These are phyloP conservation scores for Corvus hawaiiensis DNA, from an alignment of 2,113 vertebrate species.

Conservation along the genomic window DNA sequence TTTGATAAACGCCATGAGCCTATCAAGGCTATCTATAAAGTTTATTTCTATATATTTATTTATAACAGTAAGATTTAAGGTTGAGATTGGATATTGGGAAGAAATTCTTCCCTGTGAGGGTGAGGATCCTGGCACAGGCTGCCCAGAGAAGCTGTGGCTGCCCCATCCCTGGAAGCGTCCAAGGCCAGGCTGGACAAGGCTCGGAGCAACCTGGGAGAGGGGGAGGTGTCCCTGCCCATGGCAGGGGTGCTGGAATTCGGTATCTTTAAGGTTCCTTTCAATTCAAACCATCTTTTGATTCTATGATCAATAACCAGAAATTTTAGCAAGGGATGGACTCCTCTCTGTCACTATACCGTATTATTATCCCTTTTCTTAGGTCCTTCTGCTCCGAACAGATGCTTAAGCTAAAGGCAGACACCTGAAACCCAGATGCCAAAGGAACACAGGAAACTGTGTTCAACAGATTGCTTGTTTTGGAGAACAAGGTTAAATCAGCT, in stretches of 20 bases:
- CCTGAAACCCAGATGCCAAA: background rate
- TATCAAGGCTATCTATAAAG: background rate
- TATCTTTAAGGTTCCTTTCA: background rate
- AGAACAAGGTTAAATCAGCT: background rate
- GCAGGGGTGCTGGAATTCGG: accelerated
- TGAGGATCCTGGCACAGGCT: accelerated
- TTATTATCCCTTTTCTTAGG: background rate
- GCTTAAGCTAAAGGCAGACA: background rate
- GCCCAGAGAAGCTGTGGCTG: background rate
- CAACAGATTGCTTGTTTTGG: background rate
- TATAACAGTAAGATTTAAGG: background rate
- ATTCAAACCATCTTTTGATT: background rate
- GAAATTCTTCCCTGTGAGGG: background rate
- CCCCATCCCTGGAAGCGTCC: background rate
- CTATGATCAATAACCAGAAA: background rate
- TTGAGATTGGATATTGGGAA: background rate
- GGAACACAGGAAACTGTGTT: background rate
- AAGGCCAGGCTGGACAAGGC: background rate
- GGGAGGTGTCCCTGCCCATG: background rate
- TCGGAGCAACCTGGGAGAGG: background rate
- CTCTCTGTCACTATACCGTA: background rate
- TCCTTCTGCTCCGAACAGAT: background rate
- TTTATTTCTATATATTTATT: background rate
- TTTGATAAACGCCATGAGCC: background rate
- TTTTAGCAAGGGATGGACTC: background rate